Base-by-base conservation (phyloP, 2,888 invertebrate species). In the Noctua janthe region DNA sequence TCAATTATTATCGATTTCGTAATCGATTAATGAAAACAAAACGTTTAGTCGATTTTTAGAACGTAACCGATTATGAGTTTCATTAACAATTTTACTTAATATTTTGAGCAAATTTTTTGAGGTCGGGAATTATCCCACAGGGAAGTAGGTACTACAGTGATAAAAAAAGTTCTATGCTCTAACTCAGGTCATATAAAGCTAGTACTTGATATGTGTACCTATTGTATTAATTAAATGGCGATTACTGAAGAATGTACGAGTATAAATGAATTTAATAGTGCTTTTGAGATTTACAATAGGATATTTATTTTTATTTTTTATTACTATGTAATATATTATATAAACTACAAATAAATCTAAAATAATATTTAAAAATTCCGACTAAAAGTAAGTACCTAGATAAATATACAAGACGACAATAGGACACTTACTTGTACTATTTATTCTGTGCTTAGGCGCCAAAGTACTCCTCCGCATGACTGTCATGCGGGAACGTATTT, bases 1-100 rank as follows among this genome's bases (percentile, higher is more conserved):
- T 51, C 71, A 64, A 70, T 86, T 78, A 78, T 51, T 51, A 73
- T 67, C n/a, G 35, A 76, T 82, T 82, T 85, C 67, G 39, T 83
- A 85, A 86, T 83, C 76, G 74, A 83, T 11, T 73, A 79, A 56
- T 70, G 54, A 43, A 72, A 83, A 83, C 56, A 76, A 83, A 84
- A 76, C 74, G 62, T 49, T 82, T 72, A 66, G 66, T 62, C 35
- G 49, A 77, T 75, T 83, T 54, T 39, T 74, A 66, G 59, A 76
- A 85, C 71, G 77, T 75, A 66, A 81, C 17, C 43, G 62, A 66
- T 59, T 76, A 51, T 74, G 35, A 56, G 11, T 43, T 51, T 72
- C 15, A 64, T 47, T 56, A 23, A 7, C 11, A 71, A 54, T 47
- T 79, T 71, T 13, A 47, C 11, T 64, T 8, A 62, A 39, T 17